Conservation (phyloP, 2,888 invertebrate species). For the Diploptera punctata region DNA sequence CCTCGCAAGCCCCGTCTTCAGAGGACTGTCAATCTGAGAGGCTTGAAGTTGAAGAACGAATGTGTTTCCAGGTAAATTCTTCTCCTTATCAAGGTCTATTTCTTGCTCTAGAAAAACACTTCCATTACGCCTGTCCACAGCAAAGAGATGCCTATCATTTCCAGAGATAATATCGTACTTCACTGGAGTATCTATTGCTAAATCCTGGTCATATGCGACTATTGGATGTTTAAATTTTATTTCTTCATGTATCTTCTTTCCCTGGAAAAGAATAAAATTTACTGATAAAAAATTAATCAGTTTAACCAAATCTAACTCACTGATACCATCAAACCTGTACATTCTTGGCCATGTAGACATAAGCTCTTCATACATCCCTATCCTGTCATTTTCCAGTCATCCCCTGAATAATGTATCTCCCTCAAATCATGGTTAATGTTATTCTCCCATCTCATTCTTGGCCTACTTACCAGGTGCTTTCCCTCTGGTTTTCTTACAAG, state of each 20-base stretch:
- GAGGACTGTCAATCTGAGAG: constrained; percentile 67
- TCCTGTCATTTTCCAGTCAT: no score
- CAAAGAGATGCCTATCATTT: constrained; percentile 78
- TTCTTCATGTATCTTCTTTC: constrained; percentile 72
- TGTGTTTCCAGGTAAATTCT: constrained; percentile 74
- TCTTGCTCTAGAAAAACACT: constrained; percentile 78
- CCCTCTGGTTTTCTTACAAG: no score
- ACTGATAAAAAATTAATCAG: no score
- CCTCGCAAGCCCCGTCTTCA: constrained; percentile 75
- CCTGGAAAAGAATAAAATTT: constrained; percentile 65
- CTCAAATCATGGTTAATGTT: no score
- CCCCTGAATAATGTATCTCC: no score
- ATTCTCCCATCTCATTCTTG: no score
- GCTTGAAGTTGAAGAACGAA: constrained; percentile 75
- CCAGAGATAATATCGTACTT: constrained; percentile 83
- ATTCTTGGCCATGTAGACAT: no score
- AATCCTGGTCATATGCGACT: constrained; percentile 80
- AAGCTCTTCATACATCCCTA: no score
- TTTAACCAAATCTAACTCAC: no score
- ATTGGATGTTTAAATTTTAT: constrained; percentile 75
- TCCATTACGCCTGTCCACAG: constrained; percentile 75
- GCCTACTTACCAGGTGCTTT: no score
- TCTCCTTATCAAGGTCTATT: constrained; percentile 81
- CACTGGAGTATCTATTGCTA: constrained; percentile 73
- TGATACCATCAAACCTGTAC: no score